A percentile compares a stretch with the other conserved stretches of the same genome.
Evolutionary conservation across 2,113 vertebrate species (phyloP).

Genomic region (Bucco capensis): DNA sequence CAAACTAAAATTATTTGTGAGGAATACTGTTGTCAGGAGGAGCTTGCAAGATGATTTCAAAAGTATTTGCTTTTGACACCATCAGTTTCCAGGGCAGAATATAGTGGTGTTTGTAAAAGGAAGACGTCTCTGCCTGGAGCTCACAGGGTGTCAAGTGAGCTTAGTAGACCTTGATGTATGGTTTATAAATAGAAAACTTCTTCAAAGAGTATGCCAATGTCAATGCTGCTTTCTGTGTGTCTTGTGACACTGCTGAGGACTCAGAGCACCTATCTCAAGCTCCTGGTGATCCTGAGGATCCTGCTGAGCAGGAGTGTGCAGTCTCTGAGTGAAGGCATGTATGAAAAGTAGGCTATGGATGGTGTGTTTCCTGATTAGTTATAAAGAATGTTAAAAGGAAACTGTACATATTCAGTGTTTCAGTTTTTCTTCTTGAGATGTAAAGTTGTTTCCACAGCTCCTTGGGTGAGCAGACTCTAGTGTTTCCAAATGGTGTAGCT

Average conservation of each 20-base stretch:
- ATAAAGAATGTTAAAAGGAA: background rate
- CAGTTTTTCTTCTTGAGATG: background rate
- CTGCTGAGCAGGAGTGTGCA: accelerated
- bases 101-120: background rate
- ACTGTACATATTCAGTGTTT: background rate
- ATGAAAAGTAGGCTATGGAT: background rate
- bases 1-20: background rate
- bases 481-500: background rate
- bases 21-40: background rate
- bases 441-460: background rate
- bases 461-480: background rate
- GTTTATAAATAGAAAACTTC: conserved; percentile 6
- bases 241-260: accelerated
- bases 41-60: background rate
- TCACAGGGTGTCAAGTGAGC: background rate
- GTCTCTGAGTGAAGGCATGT: background rate
- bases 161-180: background rate
- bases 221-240: background rate
- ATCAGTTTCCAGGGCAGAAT: background rate
- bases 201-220: background rate
- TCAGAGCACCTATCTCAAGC: background rate
- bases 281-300: background rate
- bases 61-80: background rate
- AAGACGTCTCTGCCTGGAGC: background rate
- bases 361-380: background rate